These are phyloP conservation scores for Zaprionus lineosus DNA, from an alignment of 2,888 invertebrate species.

Conservation along the genomic window DNA sequence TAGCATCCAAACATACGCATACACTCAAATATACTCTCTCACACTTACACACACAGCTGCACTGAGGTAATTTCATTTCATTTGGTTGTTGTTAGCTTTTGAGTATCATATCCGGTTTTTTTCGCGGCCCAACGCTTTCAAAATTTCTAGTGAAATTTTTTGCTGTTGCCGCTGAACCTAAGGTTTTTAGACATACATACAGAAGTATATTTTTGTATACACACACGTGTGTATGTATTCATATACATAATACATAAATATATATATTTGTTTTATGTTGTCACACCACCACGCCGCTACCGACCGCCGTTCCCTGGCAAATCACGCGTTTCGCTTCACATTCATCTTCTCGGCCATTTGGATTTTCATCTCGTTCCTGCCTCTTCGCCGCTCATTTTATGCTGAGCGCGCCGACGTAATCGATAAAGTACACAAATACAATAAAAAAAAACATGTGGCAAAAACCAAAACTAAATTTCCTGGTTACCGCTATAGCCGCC, in stretches of 20 bases:
- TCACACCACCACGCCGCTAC: constrained; percentile 29
- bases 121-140: constrained; percentile 66
- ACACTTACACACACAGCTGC: constrained; percentile 11
- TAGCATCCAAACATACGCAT: constrained; percentile 15
- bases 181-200: constrained; percentile 21
- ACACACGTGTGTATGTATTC: not conserved
- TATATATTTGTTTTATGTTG: constrained; percentile 41
- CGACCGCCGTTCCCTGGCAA: constrained; percentile 28
- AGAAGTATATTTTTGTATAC: constrained; percentile 2
- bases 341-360: constrained; percentile 47
- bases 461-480: constrained; percentile 34
- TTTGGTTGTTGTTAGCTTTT: constrained; percentile 51
- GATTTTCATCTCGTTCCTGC: constrained; percentile 37
- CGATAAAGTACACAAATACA: constrained; percentile 68
- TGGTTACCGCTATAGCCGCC: constrained; percentile 2
- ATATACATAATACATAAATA: not conserved
- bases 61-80: constrained; percentile 60
- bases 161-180: constrained; percentile 27
- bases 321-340: constrained; percentile 60
- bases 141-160: constrained; percentile 76
- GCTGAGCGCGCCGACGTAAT: constrained; percentile 65
- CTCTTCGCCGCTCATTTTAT: constrained; percentile 38
- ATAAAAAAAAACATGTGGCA: constrained; percentile 62
- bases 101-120: constrained; percentile 72
- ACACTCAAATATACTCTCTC: constrained; percentile 16